Evolutionary conservation across 2,113 vertebrate species (phyloP), one percentile per base, ranked within the genome.

Genomic region (Todiramphus chloris): DNA sequence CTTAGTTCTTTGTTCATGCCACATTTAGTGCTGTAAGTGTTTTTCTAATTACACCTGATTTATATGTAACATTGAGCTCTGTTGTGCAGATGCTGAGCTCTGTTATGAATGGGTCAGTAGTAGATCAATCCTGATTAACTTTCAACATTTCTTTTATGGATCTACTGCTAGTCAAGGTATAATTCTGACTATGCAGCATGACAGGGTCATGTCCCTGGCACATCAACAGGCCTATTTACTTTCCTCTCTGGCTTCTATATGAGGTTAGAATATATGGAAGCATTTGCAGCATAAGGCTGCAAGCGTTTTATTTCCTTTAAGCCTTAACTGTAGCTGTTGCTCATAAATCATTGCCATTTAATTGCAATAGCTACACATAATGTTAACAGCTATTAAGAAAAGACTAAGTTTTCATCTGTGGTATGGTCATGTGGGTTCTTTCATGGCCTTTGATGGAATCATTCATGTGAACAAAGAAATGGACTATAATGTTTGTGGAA

Each of bases 231-330:
- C n/a, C 14, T 50, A 5, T 53, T 83, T 35, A 3, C 31, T 41
- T 37, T n/a, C 11, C 30, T 58, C 13, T 73, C 33, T 15, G 23
- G 4, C 7, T 55, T 5, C 23, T 80, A 0, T 0, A 1, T 50
- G 25, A 31, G 39, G 23, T 62, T 41, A 46, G 55, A 50, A 74
- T 20, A 6, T 5, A 8, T 13, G 31, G 43, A 39, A 80, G 2
- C 3, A 20, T 24, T 62, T 53, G 14, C 27, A 64, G 48, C 10
- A 35, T 23, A 48, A 62, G 9, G 11, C 17, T 59, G 24, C 16
- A 82, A 28, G 16, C 3, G 12, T 84, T 76, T 76, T 33, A 30
- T 3, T 35, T 58, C 44, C 50, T 83, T 31, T 58, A n/a, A 41
- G 10, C 23, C 31, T 64, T 35, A 44, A 39, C 8, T 68, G 46